Evolutionary conservation across 2,113 vertebrate species (phyloP), one percentile per base, ranked within the genome.

Genomic region (Hemibagrus wyckioides): DNA sequence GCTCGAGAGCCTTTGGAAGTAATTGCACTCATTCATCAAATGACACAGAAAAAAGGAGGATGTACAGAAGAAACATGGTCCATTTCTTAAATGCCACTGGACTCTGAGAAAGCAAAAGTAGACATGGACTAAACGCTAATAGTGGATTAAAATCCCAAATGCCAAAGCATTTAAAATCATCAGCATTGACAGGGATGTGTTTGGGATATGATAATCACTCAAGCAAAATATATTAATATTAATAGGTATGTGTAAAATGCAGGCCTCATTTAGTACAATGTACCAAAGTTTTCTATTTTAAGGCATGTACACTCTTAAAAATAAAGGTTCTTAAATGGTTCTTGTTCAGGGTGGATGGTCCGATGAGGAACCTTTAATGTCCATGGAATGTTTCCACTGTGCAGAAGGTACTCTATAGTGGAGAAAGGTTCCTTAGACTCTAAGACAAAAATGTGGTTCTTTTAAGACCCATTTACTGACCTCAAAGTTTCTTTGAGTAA

Each of bases 1-100:
- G 76, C 44, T n/a, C 52, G 36, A 25, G 19, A 36, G 52, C 21
- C 30, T 36, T 80, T 33, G 77, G 30, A 80, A 56, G 52, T 56
- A 80, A 80, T 80, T 80, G 77, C 50, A 80, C 52, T 56, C 77
- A 56, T 80, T 80, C 52, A 36, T 80, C 77, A 80, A 80, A 56
- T 80, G 52, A 57, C 77, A 56, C 30, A 21, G 19, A 79, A 76
- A 50, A 48, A 8, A 1, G 44, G 13, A 76, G 41, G 17, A 76
- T 14, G 25, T n/a, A 79, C 48, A 52, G 28, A 52, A 15, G 28
- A 56, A 80, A 56, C 77, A 33, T 21, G 10, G 77, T 36, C 50
- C 30, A 80, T 80, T 80, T 56, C 52, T 28, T 33, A 30, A 80
- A 80, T 80, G n/a, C 77, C 52, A 80, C 50, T 21, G n/a, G 30